Evolutionary conservation across 2,888 invertebrate species (phyloP).

Genomic region (Caenorhabditis macrosperma): DNA sequence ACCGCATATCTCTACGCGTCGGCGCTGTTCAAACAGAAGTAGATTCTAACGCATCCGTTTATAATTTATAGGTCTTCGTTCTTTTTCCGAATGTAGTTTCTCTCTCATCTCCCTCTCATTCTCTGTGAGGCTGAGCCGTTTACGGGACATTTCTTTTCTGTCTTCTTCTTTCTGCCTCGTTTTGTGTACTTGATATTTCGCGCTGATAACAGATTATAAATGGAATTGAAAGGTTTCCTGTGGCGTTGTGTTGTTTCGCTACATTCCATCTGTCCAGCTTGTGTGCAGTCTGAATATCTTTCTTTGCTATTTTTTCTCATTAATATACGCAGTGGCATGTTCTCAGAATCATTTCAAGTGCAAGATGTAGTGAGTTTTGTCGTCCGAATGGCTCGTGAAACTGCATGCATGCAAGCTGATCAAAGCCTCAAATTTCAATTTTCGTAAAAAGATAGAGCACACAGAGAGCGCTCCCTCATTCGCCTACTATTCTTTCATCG

Average conservation of each 20-base stretch:
- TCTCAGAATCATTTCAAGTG: background rate
- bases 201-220: slow-evolving; percentile 24
- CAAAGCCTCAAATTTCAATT: background rate
- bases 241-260: background rate
- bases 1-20: slow-evolving; percentile 56
- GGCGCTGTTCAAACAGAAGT: slow-evolving; percentile 51
- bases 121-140: slow-evolving; percentile 1
- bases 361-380: no score
- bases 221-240: background rate
- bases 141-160: slow-evolving; percentile 32
- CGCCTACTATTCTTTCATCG: no score
- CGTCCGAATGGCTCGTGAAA: no score
- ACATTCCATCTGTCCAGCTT: slow-evolving; percentile 35
- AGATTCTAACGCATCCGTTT: background rate
- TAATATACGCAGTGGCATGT: background rate
- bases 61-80: slow-evolving; percentile 26
- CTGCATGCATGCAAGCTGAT: no score
- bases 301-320: background rate
- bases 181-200: slow-evolving; percentile 23
- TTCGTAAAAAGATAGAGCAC: background rate
- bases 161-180: slow-evolving; percentile 1
- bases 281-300: slow-evolving; percentile 40
- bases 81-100: slow-evolving; percentile 1
- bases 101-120: slow-evolving; percentile 11
- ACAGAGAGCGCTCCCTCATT: background rate